Conservation (phyloP, 2,113 vertebrate genomes). For the Thermophis baileyi region DNA sequence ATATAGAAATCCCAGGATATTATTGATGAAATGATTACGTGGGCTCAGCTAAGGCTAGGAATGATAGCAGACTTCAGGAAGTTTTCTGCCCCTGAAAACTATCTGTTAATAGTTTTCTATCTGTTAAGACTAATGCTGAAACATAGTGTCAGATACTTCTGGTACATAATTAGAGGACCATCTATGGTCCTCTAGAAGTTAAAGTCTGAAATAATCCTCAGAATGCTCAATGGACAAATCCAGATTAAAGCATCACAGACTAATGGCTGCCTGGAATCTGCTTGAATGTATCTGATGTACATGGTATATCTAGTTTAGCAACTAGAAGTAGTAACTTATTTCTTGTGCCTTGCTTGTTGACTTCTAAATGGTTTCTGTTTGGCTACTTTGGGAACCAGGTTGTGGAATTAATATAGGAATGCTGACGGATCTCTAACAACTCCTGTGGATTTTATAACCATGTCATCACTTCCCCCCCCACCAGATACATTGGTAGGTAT, state of each 20-base stretch:
- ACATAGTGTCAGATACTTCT: background rate
- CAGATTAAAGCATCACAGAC: background rate
- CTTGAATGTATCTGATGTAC: background rate
- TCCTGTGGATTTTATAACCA: background rate
- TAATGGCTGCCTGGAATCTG: background rate
- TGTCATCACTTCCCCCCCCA: background rate
- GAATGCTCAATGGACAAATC: background rate
- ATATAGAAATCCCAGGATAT: background rate
- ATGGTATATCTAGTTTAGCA: background rate
- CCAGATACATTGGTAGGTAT: background rate
- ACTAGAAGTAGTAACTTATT: background rate
- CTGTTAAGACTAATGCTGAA: background rate
- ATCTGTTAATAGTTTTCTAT: background rate
- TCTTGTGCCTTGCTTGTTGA: background rate
- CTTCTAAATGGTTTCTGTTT: background rate
- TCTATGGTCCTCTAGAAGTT: background rate
- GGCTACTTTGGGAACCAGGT: background rate
- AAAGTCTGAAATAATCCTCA: background rate
- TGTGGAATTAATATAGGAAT: background rate
- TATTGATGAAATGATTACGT: background rate
- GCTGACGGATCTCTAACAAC: background rate
- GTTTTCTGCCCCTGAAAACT: background rate
- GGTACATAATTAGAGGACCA: background rate
- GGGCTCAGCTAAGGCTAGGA: background rate
- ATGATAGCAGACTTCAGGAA: background rate